Evolutionary conservation across 2,888 invertebrate species (phyloP).

Genomic region (Chrysina gloriosa): DNA sequence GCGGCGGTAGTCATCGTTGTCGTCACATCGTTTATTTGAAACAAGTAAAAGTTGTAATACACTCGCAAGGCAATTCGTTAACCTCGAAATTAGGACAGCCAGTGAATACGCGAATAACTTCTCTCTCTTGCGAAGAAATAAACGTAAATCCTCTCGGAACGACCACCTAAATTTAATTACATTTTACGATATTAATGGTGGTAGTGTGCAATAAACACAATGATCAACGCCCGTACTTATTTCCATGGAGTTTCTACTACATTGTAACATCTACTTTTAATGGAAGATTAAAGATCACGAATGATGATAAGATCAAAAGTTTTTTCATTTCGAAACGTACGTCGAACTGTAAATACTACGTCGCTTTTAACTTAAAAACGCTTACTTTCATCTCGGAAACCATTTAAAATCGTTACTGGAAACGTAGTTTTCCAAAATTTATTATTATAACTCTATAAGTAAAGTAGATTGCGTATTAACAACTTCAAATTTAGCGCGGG

Average conservation of each 20-base stretch:
- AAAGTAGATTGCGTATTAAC: too few relatives aligned
- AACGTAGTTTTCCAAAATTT: too few relatives aligned
- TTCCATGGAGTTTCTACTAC: neutral
- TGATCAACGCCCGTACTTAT: conserved; percentile 27
- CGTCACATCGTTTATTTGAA: conserved; percentile 36
- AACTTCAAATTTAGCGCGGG: too few relatives aligned
- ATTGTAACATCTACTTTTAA: conserved; percentile 3
- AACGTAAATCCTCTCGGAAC: conserved; percentile 26
- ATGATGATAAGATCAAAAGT: conserved; percentile 11
- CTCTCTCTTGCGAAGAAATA: conserved; percentile 9
- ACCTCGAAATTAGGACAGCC: conserved; percentile 33
- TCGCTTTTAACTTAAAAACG: too few relatives aligned
- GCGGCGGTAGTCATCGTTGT: neutral
- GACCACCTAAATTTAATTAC: conserved; percentile 32
- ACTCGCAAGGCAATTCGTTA: conserved; percentile 35
- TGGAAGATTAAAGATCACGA: conserved; percentile 3
- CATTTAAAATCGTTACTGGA: too few relatives aligned
- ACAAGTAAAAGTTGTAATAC: conserved; percentile 38
- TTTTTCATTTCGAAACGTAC: neutral
- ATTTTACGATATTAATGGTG: conserved; percentile 30
- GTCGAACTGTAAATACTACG: neutral
- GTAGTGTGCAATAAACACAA: conserved; percentile 23
- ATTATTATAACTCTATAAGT: too few relatives aligned
- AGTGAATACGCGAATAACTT: conserved; percentile 30
- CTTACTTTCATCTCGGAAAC: too few relatives aligned